Conservation (phyloP, 2,113 vertebrate species). For the Phocoena phocoena region DNA sequence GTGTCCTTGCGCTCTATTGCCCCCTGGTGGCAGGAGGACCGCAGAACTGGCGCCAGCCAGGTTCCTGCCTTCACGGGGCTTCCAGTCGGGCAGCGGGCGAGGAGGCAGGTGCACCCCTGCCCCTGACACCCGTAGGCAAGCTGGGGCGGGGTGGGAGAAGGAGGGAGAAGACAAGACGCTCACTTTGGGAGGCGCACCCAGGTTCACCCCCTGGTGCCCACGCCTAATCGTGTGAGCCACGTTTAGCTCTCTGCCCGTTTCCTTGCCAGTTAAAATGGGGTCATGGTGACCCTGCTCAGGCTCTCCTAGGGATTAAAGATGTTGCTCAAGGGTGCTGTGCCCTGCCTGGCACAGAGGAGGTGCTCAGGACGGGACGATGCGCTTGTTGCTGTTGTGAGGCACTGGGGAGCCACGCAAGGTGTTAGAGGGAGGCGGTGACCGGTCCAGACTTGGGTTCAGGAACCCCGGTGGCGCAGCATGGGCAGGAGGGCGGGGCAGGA, state of each 20-base stretch:
- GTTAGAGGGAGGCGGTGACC: background rate
- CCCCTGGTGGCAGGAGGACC: background rate
- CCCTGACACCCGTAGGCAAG: background rate
- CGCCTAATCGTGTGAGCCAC: fast-evolving
- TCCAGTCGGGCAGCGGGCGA: fast-evolving
- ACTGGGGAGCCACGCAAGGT: background rate
- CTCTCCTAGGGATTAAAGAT: too few species aligned
- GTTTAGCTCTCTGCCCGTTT: background rate
- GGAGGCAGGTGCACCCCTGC: fast-evolving
- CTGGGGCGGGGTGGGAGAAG: background rate
- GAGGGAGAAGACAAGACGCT: fast-evolving
- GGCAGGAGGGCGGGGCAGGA: background rate
- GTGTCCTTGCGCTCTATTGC: background rate
- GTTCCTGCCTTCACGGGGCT: background rate
- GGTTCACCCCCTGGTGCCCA: background rate
- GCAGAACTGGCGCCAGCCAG: fast-evolving
- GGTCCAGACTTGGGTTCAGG: too few species aligned
- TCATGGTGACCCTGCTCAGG: fast-evolving
- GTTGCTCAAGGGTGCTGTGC: fast-evolving
- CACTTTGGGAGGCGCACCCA: fast-evolving
- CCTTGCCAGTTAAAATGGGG: background rate
- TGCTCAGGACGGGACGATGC: fast-evolving
- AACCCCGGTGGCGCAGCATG: background rate
- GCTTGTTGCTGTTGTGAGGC: fast-evolving
- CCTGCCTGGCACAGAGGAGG: background rate